phyloP scores from a whole-genome alignment of 1,140 invertebrate species.

The Hyphantria cunea region DNA sequence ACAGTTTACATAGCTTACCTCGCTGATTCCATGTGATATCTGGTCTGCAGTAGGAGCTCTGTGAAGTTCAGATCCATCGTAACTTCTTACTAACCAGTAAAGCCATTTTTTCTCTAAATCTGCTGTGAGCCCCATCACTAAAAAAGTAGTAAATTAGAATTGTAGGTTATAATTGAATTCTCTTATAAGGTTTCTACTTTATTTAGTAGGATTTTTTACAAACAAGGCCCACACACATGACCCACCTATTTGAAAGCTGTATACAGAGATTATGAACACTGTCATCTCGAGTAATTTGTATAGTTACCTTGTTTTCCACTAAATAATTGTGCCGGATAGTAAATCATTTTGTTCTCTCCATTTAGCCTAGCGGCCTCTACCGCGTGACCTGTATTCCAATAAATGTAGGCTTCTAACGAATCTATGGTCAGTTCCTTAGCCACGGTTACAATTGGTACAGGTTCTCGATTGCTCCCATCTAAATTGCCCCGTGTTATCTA shows the following conservation, averaged over 20 bases:
- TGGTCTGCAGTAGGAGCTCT: conserved; percentile 85
- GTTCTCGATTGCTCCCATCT: conserved; percentile 83
- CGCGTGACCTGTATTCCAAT: conserved; percentile 93
- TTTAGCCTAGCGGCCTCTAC: conserved; percentile 91
- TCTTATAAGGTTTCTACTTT: too few species aligned
- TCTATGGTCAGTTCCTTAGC: conserved; percentile 92
- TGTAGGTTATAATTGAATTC: too few species aligned
- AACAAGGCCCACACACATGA: conserved; percentile 24
- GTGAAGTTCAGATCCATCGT: conserved; percentile 88
- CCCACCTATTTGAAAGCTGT: too few species aligned
- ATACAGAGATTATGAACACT: too few species aligned
- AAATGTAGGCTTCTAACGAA: conserved; percentile 90
- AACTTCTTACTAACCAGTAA: conserved; percentile 91
- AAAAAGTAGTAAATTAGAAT: conserved; percentile 34
- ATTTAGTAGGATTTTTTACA: not conserved
- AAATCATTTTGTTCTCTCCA: conserved; percentile 88
- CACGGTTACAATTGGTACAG: conserved; percentile 88
- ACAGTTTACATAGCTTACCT: conserved; percentile 43
- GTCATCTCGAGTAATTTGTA: too few species aligned
- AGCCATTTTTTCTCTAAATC: conserved; percentile 88
- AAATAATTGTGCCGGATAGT: conserved; percentile 89
- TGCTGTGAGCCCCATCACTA: conserved; percentile 91
- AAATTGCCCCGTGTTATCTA: conserved; percentile 73
- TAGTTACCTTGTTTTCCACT: conserved; percentile 87
- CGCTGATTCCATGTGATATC: conserved; percentile 56